phyloP scores from a whole-genome alignment of 2,113 vertebrate genomes.

The Dascyllus trimaculatus region DNA sequence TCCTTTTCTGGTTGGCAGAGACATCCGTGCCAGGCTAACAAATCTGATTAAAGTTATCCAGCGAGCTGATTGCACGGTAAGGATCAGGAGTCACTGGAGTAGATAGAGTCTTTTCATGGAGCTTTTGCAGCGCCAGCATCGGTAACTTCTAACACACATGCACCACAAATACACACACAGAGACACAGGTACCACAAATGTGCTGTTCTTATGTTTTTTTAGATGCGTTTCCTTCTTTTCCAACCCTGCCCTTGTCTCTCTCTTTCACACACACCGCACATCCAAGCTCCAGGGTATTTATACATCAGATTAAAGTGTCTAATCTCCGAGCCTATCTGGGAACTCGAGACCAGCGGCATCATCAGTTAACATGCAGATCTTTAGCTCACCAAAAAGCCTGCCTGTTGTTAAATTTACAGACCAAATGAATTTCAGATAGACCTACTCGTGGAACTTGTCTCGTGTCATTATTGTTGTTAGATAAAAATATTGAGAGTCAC shows the following conservation, averaged over 20 bases:
- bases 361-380: conserved; percentile 33
- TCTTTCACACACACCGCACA: conserved; percentile 10
- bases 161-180: not conserved
- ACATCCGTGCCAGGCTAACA: conserved; percentile 74
- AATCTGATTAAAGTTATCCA: conserved; percentile 83
- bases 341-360: conserved; percentile 21
- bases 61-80: conserved; percentile 59
- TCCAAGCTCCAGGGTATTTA: conserved; percentile 52
- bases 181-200: not conserved
- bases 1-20: conserved; percentile 58
- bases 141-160: conserved; percentile 3
- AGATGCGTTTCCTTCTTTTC: not conserved
- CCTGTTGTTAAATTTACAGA: not conserved
- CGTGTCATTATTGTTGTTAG: not conserved
- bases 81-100: conserved; percentile 67
- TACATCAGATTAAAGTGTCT: conserved; percentile 68
- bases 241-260: not conserved
- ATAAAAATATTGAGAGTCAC: not conserved
- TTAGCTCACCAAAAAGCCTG: not conserved
- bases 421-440: not conserved
- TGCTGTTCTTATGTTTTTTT: not conserved
- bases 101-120: conserved; percentile 35
- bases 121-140: conserved; percentile 14
- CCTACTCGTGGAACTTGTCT: not conserved
- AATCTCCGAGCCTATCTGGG: conserved; percentile 61